These are phyloP conservation scores for Anas flavirostris DNA, from an alignment of 2,797 vertebrate species.

Conservation along the genomic window DNA sequence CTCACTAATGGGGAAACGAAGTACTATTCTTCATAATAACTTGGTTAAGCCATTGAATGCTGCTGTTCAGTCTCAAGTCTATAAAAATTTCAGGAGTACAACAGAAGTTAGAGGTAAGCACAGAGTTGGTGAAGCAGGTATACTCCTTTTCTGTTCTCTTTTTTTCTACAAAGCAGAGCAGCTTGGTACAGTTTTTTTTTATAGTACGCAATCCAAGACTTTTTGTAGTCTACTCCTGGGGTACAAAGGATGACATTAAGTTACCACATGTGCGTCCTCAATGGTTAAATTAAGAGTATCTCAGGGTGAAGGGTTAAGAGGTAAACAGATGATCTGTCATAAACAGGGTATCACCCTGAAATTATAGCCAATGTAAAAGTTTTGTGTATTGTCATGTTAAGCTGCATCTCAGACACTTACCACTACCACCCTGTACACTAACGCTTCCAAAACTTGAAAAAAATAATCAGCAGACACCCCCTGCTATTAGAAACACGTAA, in stretches of 20 bases:
- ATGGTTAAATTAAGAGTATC: not conserved
- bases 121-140: too few relatives aligned
- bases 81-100: not conserved
- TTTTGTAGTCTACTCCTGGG: not conserved
- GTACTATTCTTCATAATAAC: not conserved
- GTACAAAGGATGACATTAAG: not conserved
- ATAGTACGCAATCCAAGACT: not conserved
- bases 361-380: fast-evolving
- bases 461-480: not conserved
- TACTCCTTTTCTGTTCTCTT: not conserved
- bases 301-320: not conserved
- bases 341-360: not conserved
- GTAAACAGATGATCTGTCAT: fast-evolving
- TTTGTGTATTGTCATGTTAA: fast-evolving
- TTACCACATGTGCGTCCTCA: not conserved
- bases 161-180: not conserved
- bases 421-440: not conserved
- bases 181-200: not conserved
- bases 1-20: not conserved
- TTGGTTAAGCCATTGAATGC: not conserved
- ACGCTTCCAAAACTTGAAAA: not conserved
- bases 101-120: not conserved
- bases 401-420: not conserved
- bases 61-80: not conserved
- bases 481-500: fast-evolving